A percentile compares a stretch with the other conserved stretches of the same genome.
Evolutionary conservation across 1,140 invertebrate genomes (phyloP).

Genomic region (Paracyclopina nana): DNA sequence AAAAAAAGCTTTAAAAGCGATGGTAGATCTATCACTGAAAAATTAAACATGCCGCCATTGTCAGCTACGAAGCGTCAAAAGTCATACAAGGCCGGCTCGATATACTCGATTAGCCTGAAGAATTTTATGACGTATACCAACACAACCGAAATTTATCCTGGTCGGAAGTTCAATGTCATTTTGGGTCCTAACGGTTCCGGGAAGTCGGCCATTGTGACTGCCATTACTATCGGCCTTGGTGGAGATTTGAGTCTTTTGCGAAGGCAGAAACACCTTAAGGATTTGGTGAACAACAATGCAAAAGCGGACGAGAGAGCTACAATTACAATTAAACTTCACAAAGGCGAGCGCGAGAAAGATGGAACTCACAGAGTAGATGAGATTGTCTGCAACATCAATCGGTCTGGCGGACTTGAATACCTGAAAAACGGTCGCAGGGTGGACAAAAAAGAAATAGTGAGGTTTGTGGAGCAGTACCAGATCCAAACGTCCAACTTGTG

Average conservation of each 20-base stretch:
- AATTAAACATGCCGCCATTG: too few species aligned
- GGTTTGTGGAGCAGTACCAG: constrained; percentile 36
- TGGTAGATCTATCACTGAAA: too few species aligned
- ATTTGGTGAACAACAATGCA: constrained; percentile 1
- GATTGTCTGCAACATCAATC: background rate
- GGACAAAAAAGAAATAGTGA: constrained; percentile 32
- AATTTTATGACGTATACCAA: constrained; percentile 27
- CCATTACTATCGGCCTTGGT: constrained; percentile 51
- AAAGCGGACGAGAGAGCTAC: background rate
- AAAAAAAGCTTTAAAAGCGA: too few species aligned
- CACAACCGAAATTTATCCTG: constrained; percentile 37
- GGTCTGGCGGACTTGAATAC: background rate
- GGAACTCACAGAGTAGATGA: background rate
- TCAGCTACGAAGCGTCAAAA: too few species aligned
- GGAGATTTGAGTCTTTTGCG: background rate
- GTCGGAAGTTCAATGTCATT: constrained; percentile 67
- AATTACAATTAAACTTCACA: background rate
- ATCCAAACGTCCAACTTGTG: constrained; percentile 85
- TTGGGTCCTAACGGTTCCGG: constrained; percentile 89
- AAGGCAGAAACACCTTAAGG: background rate
- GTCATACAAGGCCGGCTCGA: too few species aligned
- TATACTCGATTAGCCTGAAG: background rate
- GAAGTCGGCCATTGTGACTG: constrained; percentile 87
- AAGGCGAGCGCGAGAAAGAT: background rate
- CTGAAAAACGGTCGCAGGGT: constrained; percentile 19